Conservation (phyloP, 2,888 invertebrate species). For the Lasioglossum oenotherae region DNA sequence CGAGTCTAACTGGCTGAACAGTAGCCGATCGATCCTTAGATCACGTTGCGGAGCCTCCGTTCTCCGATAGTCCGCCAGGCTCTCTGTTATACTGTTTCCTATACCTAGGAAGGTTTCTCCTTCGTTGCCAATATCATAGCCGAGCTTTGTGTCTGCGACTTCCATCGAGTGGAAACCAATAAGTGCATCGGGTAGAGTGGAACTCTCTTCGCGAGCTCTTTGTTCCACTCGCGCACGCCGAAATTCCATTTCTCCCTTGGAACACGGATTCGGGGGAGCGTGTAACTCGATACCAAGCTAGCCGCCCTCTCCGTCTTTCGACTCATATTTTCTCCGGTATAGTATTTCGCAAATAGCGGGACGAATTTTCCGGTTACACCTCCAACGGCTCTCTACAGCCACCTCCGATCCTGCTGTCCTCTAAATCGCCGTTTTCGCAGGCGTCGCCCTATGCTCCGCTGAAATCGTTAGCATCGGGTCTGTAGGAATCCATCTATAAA, state of each 20-base stretch:
- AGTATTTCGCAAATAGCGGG: neutral
- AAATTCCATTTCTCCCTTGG: constrained; percentile 39
- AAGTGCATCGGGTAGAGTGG: constrained; percentile 35
- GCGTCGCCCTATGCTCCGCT: neutral
- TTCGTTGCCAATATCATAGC: constrained; percentile 49
- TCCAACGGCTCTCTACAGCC: neutral
- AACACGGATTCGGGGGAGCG: constrained; percentile 24
- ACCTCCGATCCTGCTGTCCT: neutral
- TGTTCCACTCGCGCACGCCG: constrained; percentile 14
- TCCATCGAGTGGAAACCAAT: constrained; percentile 45
- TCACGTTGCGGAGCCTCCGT: constrained; percentile 46
- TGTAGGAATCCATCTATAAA: neutral
- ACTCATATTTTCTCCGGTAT: neutral
- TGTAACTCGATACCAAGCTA: constrained; percentile 33
- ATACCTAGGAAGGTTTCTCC: constrained; percentile 48
- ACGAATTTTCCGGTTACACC: constrained; percentile 22
- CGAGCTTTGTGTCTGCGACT: constrained; percentile 34
- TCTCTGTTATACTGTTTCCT: constrained; percentile 56
- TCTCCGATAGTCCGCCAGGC: constrained; percentile 5
- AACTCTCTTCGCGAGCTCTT: constrained; percentile 31
- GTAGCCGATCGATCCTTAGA: constrained; percentile 52
- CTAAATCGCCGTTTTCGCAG: neutral
- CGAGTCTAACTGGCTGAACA: constrained; percentile 17
- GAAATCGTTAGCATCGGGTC: neutral
- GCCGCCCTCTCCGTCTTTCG: neutral